Evolutionary conservation across 2,797 vertebrate genomes (phyloP), one percentile per base, ranked within the genome.

Genomic region (Cryptoblepharus egeriae): DNA sequence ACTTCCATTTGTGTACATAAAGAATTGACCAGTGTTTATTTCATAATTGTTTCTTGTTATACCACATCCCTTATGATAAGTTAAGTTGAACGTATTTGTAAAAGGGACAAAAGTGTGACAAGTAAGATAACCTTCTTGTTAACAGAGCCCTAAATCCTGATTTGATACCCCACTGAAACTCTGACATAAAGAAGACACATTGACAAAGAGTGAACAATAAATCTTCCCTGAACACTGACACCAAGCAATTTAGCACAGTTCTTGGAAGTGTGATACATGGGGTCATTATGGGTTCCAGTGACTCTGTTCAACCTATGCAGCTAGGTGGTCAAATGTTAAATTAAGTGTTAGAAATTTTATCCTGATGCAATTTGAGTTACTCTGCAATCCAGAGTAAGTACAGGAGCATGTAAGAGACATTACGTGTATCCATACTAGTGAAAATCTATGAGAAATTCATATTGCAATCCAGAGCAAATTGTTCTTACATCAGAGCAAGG

Each of bases 131-230:
- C 16, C 74, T 35, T 28, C 11, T 16, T 84, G 73, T 80, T 32
- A 45, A 58, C 18, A 30, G 39, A 75, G 10, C 1, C 12, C 5
- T 82, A 86, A 77, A 84, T 81, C 30, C 22, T 5, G 73, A 2
- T 85, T 82, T 83, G 73, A 85, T 83, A 35, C 32, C 74, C 18
- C 55, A 26, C 61, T 55, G 32, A 80, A 84, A 81, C 0, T 22
- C 10, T 75, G 63, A 86, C 13, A n/a, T 80, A 64, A 55, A 80
- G n/a, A 15, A 90, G 20, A 74, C 6, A 75, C 0, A 0, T 60
- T 80, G 77, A 75, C n/a, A 80, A 89, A 87, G 42, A 64, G 0
- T 2, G 60, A 24, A 3, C 3, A 37, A n/a, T 84, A 81, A 85
- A 68, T 76, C 49, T 77, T 58, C 2, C 1, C 15, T 4, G 1